Base-by-base conservation (phyloP, 2,113 vertebrate genomes). In the Canis aureus region DNA sequence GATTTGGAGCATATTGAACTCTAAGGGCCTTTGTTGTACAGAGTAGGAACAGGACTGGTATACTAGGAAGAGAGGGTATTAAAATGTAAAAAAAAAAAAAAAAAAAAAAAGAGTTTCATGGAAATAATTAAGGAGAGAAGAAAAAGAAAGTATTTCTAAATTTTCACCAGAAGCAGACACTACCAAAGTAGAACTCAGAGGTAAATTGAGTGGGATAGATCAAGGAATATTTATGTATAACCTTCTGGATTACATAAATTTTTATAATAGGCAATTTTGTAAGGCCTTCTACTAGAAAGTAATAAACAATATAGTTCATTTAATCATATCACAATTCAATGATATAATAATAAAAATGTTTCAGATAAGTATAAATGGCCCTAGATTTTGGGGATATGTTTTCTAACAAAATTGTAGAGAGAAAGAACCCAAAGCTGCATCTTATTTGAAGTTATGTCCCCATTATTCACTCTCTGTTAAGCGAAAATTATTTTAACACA, bases 91-190 rank as follows among this genome's bases (percentile, higher is more conserved):
- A 43, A 43, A 43, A 43, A 43, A 43, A 43, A 43, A 43, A 38
- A 25, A 35, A n/a, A 19, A 87, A 69, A 80, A 64, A 64, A 67
- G 2, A 55, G 13, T 60, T 79, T 74, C n/a, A 60, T 19, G 22
- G 43, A 11, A 82, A 27, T 55, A 55, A 29, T 67, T 55, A 55
- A 80, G 35, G 71, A 71, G 10, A 59, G 57, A 82, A 81, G 35
- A 86, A 76, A 94, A 11, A 76, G 16, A 49, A 86, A 62, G 20
- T 17, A 49, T 95, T 93, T 93, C 32, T 76, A 51, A 94, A 83
- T 78, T 82, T 71, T 29, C 12, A 79, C 25, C 20, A 51, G 87
- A 76, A 82, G 43, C 5, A 91, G 3, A 69, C 59, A 62, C 2
- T 22, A 89, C 22, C 51, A 74, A 38, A 66, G 35, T 29, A 51